Evolutionary conservation across 2,888 invertebrate species (phyloP).

Genomic region (Pyrrhia umbra): DNA sequence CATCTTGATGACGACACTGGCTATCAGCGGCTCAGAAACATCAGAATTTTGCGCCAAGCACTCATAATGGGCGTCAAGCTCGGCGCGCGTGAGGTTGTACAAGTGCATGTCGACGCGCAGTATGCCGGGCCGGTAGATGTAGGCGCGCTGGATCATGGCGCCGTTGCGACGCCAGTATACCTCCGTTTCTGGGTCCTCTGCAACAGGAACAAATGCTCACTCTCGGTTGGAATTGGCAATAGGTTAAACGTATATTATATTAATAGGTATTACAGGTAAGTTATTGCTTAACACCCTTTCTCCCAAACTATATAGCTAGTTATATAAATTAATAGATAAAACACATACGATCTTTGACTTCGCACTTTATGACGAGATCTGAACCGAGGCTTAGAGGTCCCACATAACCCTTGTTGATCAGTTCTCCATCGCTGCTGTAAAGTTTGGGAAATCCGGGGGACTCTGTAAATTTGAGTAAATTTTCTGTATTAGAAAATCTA

Average conservation of each 20-base stretch:
- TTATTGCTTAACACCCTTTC: too few species aligned
- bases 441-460: conserved; percentile 75
- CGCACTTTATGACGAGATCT: conserved; percentile 73
- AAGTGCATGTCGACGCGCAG: conserved; percentile 66
- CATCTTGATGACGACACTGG: conserved; percentile 78
- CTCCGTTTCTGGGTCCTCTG: conserved; percentile 73
- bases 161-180: conserved; percentile 82
- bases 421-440: conserved; percentile 66
- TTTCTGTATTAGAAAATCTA: not conserved
- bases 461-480: conserved; percentile 64
- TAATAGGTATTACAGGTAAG: too few species aligned
- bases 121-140: conserved; percentile 62
- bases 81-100: conserved; percentile 71
- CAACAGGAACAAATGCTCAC: not conserved
- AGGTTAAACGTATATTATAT: too few species aligned
- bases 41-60: conserved; percentile 82
- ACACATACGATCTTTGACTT: conserved; percentile 75
- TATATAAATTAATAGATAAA: too few species aligned
- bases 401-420: conserved; percentile 67
- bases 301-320: too few species aligned
- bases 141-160: conserved; percentile 66
- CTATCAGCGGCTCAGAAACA: conserved; percentile 75
- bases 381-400: conserved; percentile 76
- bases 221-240: too few species aligned
- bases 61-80: conserved; percentile 79